Evolutionary conservation across 1,140 invertebrate species (phyloP), one percentile per base, ranked within the genome.

Genomic region (Trichonephila clavipes): DNA sequence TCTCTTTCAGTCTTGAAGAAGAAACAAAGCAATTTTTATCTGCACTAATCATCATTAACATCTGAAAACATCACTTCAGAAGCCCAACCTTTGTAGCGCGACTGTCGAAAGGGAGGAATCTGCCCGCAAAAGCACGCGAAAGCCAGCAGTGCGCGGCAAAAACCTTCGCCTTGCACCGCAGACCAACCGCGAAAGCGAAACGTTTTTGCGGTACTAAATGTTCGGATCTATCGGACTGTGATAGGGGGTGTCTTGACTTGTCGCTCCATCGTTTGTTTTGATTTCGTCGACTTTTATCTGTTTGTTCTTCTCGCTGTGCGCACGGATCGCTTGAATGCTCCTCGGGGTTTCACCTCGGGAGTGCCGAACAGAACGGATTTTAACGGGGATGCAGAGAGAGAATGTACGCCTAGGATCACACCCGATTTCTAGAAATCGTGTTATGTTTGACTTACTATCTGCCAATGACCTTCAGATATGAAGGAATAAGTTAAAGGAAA

Each of bases 151-250:
- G 72, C 58, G 77, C 89, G 59, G 89, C 58, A 18, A 16, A 21
- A 85, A 85, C 83, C 51, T 85, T 85, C 83, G 44, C 44, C 83
- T 58, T 85, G 90, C 81, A 64, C 82, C 19, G 90, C 81, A 92
- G 81, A 44, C 90, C 90, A 92, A 92, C 90, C 90, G 90, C 77
- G 72, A 92, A 92, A 92, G 90, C 59, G 90, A 81, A 90, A 44
- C 81, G 90, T 85, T 92, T 92, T 92, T 69, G 81, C 90, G 90
- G 90, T 28, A 66, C 72, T 92, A 62, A 92, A 81, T n/a, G 81
- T 51, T 85, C 40, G 90, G 59, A 85, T 92, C 61, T 66, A 85
- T 59, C 90, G 90, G 90, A 83, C 81, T 90, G 88, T 90, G 88
- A 81, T 90, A 90, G 88, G 88, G 88, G 72, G 85, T 87, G 85